Base-by-base conservation (phyloP, 2,113 vertebrate genomes). In the Progne subis region DNA sequence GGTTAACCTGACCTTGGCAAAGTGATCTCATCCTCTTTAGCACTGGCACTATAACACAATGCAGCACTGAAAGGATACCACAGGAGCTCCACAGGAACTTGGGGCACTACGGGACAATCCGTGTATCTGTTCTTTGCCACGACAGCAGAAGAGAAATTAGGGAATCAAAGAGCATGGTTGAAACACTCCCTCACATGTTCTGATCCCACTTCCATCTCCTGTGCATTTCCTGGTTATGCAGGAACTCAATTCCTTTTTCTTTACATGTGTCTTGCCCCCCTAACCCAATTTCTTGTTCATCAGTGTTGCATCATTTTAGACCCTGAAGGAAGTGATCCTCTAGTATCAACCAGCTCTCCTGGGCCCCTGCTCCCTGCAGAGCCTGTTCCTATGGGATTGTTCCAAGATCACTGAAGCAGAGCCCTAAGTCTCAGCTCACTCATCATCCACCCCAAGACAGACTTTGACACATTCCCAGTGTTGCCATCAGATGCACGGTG, bases 381-480 rank as follows among this genome's bases (percentile, higher is more conserved):
- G 28, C 28, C 23, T 11, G 19, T 14, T 64, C 29, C 50, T 46
- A 10, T 15, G 31, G 29, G 50, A 56, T 21, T 49, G 31, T 29
- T 65, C 37, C 26, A 44, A 34, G 31, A 57, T 1, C 14, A 16
- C 59, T 21, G 31, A 21, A 24, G 60, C 86, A 20, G 14, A 37
- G 59, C 59, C 68, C 16, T 0, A 14, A 26, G 3, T 16, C 76
- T 34, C 1, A 0, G 23, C 37, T 46, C 46, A 11, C 32, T 15
- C 18, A 12, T 19, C 50, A 32, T 12, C 44, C 60, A 44, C 18
- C 32, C 44, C 26, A 20, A 28, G 18, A 19, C 15, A 74, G 18
- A 24, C 26, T 26, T n/a, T 5, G 46, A 20, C 0, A n/a, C 18
- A 39, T 18, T 24, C 16, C 53, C 20, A n/a, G 24, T 8, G 53